Evolutionary conservation across 2,888 invertebrate genomes (phyloP).

Genomic region (Epinotia brunnichana): DNA sequence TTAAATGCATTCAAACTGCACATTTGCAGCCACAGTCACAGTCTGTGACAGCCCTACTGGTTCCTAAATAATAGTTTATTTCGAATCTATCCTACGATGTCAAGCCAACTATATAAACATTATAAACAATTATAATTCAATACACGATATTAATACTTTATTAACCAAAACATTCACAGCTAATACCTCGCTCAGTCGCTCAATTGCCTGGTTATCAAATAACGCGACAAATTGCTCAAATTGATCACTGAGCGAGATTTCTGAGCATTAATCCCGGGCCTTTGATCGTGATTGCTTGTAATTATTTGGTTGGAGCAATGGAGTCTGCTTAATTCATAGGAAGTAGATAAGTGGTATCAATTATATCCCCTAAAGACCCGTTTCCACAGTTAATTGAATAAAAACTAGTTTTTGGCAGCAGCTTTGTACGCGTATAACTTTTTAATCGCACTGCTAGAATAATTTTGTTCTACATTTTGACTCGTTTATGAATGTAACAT

Average conservation of each 20-base stretch:
- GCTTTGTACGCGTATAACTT: too few species aligned
- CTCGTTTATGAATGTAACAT: too few species aligned
- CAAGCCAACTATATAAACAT: background rate
- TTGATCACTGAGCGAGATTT: conserved; percentile 10
- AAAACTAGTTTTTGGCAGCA: background rate
- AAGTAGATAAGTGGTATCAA: background rate
- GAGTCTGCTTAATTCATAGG: background rate
- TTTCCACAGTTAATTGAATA: background rate
- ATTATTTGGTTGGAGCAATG: conserved; percentile 1
- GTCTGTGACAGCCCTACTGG: too few species aligned
- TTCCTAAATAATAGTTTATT: too few species aligned
- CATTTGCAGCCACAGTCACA: too few species aligned
- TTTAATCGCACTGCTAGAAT: too few species aligned
- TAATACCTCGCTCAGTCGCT: background rate
- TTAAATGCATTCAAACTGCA: too few species aligned
- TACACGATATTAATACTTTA: conserved; percentile 15
- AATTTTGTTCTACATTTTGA: too few species aligned
- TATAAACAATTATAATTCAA: conserved; percentile 7
- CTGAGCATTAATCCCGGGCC: background rate
- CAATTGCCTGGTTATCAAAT: conserved; percentile 16
- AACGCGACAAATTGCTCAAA: conserved; percentile 24
- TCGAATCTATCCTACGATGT: background rate
- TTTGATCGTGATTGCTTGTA: conserved; percentile 23
- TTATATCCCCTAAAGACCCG: background rate
- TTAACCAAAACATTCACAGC: conserved; percentile 18